Conservation (phyloP, 2,113 vertebrate genomes). For the Cryptotis parvus region DNA sequence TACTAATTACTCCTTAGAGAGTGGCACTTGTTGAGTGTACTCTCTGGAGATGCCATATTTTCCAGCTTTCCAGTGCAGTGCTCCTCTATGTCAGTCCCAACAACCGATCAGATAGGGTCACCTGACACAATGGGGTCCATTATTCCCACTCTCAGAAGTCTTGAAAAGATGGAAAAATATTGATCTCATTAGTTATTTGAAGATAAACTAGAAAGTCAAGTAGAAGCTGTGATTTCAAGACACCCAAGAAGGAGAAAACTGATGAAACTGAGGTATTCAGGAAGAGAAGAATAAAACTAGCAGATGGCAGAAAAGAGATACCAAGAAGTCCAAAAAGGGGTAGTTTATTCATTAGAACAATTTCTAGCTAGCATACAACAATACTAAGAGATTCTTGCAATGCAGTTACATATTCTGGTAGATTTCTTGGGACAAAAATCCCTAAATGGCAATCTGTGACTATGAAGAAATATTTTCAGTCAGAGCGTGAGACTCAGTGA, state of each 20-base stretch:
- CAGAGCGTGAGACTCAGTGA: too few relatives aligned
- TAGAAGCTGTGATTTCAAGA: neutral
- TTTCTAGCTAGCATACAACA: neutral
- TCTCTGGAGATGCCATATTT: neutral
- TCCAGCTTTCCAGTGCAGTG: fast-evolving
- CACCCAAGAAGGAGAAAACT: neutral
- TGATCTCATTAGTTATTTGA: neutral
- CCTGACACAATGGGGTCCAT: neutral
- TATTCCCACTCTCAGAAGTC: neutral
- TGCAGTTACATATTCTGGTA: neutral
- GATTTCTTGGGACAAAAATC: neutral
- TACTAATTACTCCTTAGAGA: neutral
- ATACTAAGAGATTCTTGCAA: neutral
- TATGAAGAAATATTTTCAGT: too few relatives aligned
- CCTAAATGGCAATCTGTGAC: neutral
- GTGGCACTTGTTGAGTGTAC: neutral
- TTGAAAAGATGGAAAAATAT: neutral
- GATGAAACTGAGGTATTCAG: neutral
- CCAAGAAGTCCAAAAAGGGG: neutral
- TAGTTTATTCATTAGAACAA: neutral
- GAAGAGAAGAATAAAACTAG: neutral
- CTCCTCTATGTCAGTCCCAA: neutral
- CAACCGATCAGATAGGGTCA: neutral
- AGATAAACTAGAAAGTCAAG: neutral
- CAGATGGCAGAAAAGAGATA: neutral